Evolutionary conservation across 1,140 invertebrate genomes (phyloP), one percentile per base, ranked within the genome.

Genomic region (Gerris buenoi): DNA sequence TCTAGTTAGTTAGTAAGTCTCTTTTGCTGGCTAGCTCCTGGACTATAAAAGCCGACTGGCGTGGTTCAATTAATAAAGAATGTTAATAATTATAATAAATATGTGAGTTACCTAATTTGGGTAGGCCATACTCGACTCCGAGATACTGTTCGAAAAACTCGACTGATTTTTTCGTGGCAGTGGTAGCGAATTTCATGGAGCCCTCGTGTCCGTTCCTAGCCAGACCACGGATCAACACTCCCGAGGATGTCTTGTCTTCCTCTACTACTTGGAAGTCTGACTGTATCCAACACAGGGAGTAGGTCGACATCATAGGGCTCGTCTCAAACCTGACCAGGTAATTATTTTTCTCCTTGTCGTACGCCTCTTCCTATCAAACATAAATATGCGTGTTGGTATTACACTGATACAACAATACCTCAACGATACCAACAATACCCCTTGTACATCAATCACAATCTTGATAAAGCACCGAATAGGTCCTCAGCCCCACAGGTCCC

Each of bases 281-380:
- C 22, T 64, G 27, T 3, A 64, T 25, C 2, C 58, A 56, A 3
- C 25, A 15, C 10, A 69, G 27, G 1, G 58, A n/a, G 25, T 65
- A 68, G 25, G 67, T 60, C 2, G 69, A 68, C 63, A 70, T 85
- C 68, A 58, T 26, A 15, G 88, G 88, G 70, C 81, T 85, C 71
- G 70, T 88, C 2, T 87, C 85, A 74, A 83, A 85, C 1, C 87
- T 88, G 88, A 83, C 83, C 1, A 59, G 62, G 18, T 25, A 60
- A n/a, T 60, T 61, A 3, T 57, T 57, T 57, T 18, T 18, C 15
- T 57, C 46, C 1, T 33, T 33, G 23, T 15, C 18, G 13, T 57
- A 13, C 27, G 57, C 65, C 15, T 57, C 75, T 75, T 89, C 46
- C 88, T 88, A 73, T 76, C 71, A 2, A 84, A 82, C 22, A 83